Evolutionary conservation across 1,140 invertebrate genomes (phyloP).

Genomic region (Heterodera schachtii): DNA sequence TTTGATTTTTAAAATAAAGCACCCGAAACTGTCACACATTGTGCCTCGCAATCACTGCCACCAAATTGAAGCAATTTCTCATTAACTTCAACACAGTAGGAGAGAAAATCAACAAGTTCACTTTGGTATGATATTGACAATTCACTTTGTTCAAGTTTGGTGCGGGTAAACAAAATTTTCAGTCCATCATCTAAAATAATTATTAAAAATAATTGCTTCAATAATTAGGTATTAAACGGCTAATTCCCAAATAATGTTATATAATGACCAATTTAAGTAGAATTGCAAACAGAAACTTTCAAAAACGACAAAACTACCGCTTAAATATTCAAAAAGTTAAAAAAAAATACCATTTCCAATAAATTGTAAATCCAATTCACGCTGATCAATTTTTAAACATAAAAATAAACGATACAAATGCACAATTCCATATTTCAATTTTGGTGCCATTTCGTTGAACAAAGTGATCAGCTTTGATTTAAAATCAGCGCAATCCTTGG

Average conservation of each 20-base stretch:
- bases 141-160: neutral
- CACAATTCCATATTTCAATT: neutral
- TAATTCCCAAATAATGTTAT: too few relatives aligned
- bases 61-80: neutral
- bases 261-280: too few relatives aligned
- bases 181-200: neutral
- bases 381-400: neutral
- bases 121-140: neutral
- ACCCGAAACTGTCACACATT: neutral
- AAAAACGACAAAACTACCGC: too few relatives aligned
- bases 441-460: neutral
- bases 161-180: neutral
- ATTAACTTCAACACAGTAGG: neutral
- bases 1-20: too few relatives aligned
- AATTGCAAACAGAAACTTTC: too few relatives aligned
- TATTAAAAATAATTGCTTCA: neutral
- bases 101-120: neutral
- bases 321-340: too few relatives aligned
- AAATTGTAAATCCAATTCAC: neutral
- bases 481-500: neutral
- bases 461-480: neutral
- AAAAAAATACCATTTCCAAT: neutral
- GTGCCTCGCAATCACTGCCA: neutral
- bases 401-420: neutral
- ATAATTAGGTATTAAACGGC: too few relatives aligned